Evolutionary conservation across 2,888 invertebrate genomes (phyloP), one percentile per base, ranked within the genome.

Genomic region (Panzeria rudis): DNA sequence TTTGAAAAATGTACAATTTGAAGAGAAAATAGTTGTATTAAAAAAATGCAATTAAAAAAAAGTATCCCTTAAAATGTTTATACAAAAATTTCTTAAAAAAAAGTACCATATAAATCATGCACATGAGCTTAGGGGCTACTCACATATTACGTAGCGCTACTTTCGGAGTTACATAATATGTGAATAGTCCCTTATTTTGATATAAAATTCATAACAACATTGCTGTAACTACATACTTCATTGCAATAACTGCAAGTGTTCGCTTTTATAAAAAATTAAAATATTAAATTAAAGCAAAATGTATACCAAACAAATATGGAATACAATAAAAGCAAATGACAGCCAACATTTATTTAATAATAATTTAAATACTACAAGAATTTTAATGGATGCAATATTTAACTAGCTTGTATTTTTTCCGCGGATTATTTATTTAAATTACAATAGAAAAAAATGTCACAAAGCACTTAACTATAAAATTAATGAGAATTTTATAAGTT

Each of bases 331-430:
- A 62, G 23, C 11, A 52, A 56, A 54, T n/a, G 41, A 44, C 54
- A 32, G 54, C 11, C n/a, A 50, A 17, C 50, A 68, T 62, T 81
- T 69, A 75, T 73, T 81, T 54, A 75, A 69, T 75, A 83, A 78
- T 54, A 69, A 69, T 73, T 61, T 72, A 77, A 71, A 80, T 72
- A 54, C 54, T 44, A 50, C n/a, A 84, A 68, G 77, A 81, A 84
- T 84, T 84, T 84, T 81, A 84, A 84, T 81, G 81, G 61, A 44
- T 52, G 47, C 38, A 59, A 78, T 73, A 68, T 35, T 54, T 41
- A 68, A 68, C 17, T 32, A 82, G 75, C 75, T 64, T 32, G 35
- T 56, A 44, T 71, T 77, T 61, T 64, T 32, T 71, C 41, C 35
- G 15, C n/a, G 25, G 62, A 75, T 41, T 64, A 52, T 75, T 73